Percentiles rank a stretch among this genome's conserved stretches.
Evolutionary conservation across 2,113 vertebrate species (phyloP).

Genomic region (Urocynchramus pylzowi): DNA sequence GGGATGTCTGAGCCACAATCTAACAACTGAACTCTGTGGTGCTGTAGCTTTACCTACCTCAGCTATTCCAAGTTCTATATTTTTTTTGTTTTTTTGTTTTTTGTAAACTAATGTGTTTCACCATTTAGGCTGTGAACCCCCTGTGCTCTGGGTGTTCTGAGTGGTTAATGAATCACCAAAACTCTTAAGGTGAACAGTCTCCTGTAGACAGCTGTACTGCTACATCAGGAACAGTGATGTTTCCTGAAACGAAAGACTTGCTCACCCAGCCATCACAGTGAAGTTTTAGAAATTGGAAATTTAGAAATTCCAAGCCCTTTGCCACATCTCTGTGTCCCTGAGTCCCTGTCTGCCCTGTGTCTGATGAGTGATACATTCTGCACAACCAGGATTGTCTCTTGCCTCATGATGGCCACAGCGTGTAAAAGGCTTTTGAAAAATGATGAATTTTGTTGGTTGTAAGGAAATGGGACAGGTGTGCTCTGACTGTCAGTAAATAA

Average conservation of each 20-base stretch:
- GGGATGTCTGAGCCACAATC: not conserved
- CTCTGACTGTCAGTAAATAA: not conserved
- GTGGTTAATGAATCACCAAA: not conserved
- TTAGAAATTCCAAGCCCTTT: not conserved
- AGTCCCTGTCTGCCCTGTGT: not conserved
- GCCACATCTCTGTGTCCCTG: not conserved
- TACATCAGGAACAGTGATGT: not conserved
- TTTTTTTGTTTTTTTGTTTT: not conserved
- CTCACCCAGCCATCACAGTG: not conserved
- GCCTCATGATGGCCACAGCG: accelerated
- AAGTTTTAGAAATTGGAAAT: not conserved
- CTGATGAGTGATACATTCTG: not conserved
- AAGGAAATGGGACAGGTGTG: not conserved
- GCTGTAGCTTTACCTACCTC: not conserved
- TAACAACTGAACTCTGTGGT: not conserved
- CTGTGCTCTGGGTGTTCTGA: not conserved
- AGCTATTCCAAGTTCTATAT: not conserved
- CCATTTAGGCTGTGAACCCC: not conserved
- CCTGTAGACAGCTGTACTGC: not conserved
- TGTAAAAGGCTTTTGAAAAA: not conserved
- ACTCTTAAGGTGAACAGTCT: not conserved
- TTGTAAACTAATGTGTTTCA: not conserved
- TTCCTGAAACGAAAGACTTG: not conserved
- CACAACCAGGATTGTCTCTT: not conserved
- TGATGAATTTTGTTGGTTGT: not conserved